A percentile compares a stretch with the other conserved stretches of the same genome.
Conservation (phyloP, 1,140 invertebrate genomes). For the Orius insidiosus region DNA sequence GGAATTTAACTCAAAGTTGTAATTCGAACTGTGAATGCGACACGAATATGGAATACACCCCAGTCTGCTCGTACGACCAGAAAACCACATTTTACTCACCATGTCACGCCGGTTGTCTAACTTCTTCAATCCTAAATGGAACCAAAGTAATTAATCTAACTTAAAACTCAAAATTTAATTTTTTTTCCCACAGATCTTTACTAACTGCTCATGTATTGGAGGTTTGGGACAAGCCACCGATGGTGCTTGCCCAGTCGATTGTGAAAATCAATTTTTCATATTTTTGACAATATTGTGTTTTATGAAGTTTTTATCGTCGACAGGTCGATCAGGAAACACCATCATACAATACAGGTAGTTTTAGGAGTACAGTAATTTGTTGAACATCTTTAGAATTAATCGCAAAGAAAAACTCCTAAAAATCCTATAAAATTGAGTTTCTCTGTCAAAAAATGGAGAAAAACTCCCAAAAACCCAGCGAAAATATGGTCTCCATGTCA, state of each 20-base stretch:
- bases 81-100: constrained; percentile 45
- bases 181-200: constrained; percentile 26
- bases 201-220: constrained; percentile 20
- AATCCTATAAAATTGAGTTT: too few species aligned
- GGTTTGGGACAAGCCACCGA: constrained; percentile 11
- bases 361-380: too few species aligned
- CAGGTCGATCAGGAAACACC: constrained; percentile 22
- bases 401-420: too few species aligned
- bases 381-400: not conserved
- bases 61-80: constrained; percentile 41
- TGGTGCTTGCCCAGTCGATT: constrained; percentile 20
- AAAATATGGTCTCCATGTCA: too few species aligned
- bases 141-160: constrained; percentile 16
- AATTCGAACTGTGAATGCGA: constrained; percentile 45
- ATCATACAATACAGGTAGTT: constrained; percentile 22
- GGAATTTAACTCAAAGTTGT: constrained; percentile 33
- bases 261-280: constrained; percentile 17
- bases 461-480: too few species aligned
- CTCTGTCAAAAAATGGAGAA: too few species aligned
- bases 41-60: constrained; percentile 43
- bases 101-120: constrained; percentile 48
- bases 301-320: constrained; percentile 20
- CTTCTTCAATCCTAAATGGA: constrained; percentile 23
- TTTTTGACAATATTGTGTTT: constrained; percentile 20
- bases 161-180: not conserved